Conservation (phyloP, 2,888 invertebrate genomes). For the Scotopteryx bipunctaria region DNA sequence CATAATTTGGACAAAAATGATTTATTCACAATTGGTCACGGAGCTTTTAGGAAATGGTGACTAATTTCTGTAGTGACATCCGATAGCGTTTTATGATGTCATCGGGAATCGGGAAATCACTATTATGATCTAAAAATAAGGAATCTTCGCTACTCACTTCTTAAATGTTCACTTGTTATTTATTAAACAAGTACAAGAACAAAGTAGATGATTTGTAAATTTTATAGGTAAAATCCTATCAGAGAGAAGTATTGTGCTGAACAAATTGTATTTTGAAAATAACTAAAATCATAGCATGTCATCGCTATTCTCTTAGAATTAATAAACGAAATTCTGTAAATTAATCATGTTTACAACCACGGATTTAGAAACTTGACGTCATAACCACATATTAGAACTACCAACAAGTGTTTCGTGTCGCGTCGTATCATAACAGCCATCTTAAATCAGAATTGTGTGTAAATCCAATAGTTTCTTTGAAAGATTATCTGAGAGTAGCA, state of each 20-base stretch:
- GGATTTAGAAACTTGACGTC: constrained; percentile 29
- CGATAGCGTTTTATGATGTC: constrained; percentile 10
- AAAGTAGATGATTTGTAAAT: background rate
- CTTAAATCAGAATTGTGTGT: constrained; percentile 40
- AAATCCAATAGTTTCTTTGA: constrained; percentile 1
- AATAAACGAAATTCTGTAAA: constrained; percentile 17
- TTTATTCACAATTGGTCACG: constrained; percentile 50
- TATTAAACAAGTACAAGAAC: no score
- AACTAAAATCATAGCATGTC: background rate
- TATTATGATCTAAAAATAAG: background rate
- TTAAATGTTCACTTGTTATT: no score
- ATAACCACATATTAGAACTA: constrained; percentile 35
- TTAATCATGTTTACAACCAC: constrained; percentile 23
- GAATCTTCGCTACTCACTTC: no score
- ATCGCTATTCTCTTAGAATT: constrained; percentile 1
- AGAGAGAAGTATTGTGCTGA: background rate
- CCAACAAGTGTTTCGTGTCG: constrained; percentile 27
- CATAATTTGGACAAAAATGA: constrained; percentile 52
- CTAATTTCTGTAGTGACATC: constrained; percentile 14
- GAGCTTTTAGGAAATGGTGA: constrained; percentile 33
- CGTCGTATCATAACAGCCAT: constrained; percentile 46
- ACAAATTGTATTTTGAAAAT: background rate
- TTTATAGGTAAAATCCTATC: background rate
- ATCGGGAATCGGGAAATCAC: background rate
- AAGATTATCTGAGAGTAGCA: constrained; percentile 1